These are phyloP conservation scores for Drosophila mettleri DNA, from an alignment of 2,888 invertebrate species.

Conservation along the genomic window DNA sequence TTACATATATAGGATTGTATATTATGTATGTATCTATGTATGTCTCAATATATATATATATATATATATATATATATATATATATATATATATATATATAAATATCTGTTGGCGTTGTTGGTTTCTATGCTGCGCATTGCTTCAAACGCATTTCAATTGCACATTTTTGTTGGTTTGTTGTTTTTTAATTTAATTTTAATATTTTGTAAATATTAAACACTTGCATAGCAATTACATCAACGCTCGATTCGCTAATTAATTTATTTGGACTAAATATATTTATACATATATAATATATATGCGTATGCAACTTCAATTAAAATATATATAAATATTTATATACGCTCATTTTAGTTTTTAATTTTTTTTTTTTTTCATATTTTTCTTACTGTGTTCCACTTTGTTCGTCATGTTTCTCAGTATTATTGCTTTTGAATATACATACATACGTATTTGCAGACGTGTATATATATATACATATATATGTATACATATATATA, in stretches of 20 bases:
- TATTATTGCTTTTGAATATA: constrained; percentile 83
- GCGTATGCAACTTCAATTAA: constrained; percentile 72
- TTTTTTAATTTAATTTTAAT: constrained; percentile 63
- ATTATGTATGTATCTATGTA: constrained; percentile 15
- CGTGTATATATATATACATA: background rate
- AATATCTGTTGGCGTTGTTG: constrained; percentile 41
- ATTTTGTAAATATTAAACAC: constrained; percentile 79
- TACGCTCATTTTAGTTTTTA: constrained; percentile 60
- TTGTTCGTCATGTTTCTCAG: constrained; percentile 62
- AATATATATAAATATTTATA: constrained; percentile 74
- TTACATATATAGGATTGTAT: constrained; percentile 21
- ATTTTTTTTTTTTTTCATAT: constrained; percentile 1
- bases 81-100: constrained; percentile 43
- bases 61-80: constrained; percentile 24
- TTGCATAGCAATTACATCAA: constrained; percentile 41
- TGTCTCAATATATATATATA: constrained; percentile 9
- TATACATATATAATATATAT: constrained; percentile 52
- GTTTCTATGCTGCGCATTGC: constrained; percentile 11
- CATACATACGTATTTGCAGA: constrained; percentile 51
- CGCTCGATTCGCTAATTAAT: constrained; percentile 59
- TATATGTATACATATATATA: background rate
- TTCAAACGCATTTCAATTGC: constrained; percentile 80
- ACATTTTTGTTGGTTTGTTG: constrained; percentile 75
- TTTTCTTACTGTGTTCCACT: constrained; percentile 54
- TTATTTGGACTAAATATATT: constrained; percentile 70